These are phyloP conservation scores for Cynopterus brachyotis DNA, from an alignment of 2,113 vertebrate genomes.

Conservation along the genomic window DNA sequence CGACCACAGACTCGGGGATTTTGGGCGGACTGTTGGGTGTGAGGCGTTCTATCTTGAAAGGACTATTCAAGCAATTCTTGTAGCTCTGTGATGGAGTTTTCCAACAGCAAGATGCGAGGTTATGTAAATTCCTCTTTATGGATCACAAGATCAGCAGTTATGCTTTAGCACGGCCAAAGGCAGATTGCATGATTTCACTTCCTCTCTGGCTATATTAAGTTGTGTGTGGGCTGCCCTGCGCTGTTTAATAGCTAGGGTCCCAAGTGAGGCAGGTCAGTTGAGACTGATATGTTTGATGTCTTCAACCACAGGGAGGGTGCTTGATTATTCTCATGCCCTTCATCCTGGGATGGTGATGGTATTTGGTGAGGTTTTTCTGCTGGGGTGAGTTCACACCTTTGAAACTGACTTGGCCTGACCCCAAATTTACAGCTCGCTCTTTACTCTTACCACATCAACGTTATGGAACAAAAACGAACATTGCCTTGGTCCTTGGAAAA, in stretches of 20 bases:
- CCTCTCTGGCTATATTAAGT: background rate
- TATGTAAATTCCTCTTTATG: conserved; percentile 40
- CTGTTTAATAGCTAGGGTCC: background rate
- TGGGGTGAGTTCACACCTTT: background rate
- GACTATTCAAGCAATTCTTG: background rate
- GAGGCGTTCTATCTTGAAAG: background rate
- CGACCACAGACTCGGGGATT: background rate
- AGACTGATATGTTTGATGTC: too few species aligned
- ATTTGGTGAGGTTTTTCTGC: background rate
- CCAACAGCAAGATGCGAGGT: background rate
- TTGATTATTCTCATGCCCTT: background rate
- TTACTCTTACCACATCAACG: background rate
- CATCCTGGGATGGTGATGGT: background rate
- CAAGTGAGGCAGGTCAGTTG: background rate
- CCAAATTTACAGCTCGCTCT: background rate
- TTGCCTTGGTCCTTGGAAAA: background rate
- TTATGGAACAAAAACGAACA: background rate
- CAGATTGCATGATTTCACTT: background rate
- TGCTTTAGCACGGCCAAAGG: background rate
- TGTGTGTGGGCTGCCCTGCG: background rate
- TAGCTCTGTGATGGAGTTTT: background rate
- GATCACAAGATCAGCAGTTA: background rate
- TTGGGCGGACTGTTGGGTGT: background rate
- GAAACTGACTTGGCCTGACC: background rate
- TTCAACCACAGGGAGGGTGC: background rate